Evolutionary conservation across 2,113 vertebrate species (phyloP), one percentile per base, ranked within the genome.

Genomic region (Chamaea fasciata): DNA sequence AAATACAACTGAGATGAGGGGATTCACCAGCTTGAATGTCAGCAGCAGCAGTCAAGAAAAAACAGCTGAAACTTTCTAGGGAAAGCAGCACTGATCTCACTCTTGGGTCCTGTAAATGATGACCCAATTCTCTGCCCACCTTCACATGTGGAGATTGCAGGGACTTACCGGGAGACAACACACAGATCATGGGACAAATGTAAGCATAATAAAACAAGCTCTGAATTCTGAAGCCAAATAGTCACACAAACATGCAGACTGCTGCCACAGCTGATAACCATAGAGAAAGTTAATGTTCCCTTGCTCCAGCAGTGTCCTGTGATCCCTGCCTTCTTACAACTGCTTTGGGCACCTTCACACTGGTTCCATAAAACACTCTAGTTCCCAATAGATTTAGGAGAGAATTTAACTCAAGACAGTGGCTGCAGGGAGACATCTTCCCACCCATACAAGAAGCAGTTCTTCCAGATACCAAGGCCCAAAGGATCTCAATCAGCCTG

Each of bases 401-500:
- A n/a, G 26, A 7, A 19, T 53, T 67, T 63, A 76, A 28, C n/a
- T 27, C 17, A 23, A 71, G 28, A 35, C 9, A 60, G 50, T 1
- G 7, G 6, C 24, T 68, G 24, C 1, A 2, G 28, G 20, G 15
- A 6, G 8, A 10, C 11, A 10, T 41, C 31, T 57, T 79, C n/a
- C 14, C 33, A 69, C 15, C 50, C 2, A 1, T 12, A 37, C 56
- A 71, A 39, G 37, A 33, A 83, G 5, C 10, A 62, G 14, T 53
- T 49, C 69, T 57, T 56, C 52, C 37, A 63, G 21, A 77, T 21
- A 30, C 31, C 2, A 11, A 83, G 22, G 52, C n/a, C 62, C 1
- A 4, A 64, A n/a, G 26, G 20, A 42, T 46, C 1, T 0, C 1
- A 0, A 24, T 24, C 37, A 88, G 44, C 14, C 37, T 0, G 0